These are phyloP conservation scores for Agrochola lota DNA, from an alignment of 2,888 invertebrate genomes.

Conservation along the genomic window DNA sequence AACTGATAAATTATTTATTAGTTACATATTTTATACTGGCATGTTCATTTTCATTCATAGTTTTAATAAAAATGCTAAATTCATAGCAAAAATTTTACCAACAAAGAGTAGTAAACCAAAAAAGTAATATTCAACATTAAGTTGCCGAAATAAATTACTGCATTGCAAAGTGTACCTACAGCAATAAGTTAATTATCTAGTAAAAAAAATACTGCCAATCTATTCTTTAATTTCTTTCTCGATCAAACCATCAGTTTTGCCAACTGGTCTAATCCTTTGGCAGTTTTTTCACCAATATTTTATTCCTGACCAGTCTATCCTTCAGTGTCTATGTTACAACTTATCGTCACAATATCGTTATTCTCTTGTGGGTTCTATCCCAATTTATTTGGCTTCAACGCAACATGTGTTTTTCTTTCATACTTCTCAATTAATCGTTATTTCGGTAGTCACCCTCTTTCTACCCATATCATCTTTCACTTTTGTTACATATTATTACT, in stretches of 20 bases:
- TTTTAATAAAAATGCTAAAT: neutral
- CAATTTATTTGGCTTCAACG: too few relatives aligned
- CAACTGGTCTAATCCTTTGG: neutral
- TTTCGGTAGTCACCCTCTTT: neutral
- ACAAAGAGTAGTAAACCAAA: neutral
- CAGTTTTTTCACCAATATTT: neutral
- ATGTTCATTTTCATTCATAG: too few relatives aligned
- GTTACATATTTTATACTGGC: neutral
- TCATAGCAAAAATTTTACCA: neutral
- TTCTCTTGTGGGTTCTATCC: neutral
- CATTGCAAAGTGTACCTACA: too few relatives aligned
- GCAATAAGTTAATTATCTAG: neutral
- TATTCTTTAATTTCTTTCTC: neutral
- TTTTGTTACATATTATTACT: neutral
- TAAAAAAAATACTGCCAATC: neutral
- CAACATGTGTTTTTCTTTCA: neutral
- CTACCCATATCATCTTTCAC: neutral
- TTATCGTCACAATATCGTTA: neutral
- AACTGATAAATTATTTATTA: conserved; percentile 46
- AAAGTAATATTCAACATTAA: neutral
- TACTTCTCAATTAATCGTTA: neutral
- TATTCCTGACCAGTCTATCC: neutral
- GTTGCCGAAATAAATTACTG: neutral
- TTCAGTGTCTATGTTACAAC: neutral
- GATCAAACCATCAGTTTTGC: neutral